phyloP scores from a whole-genome alignment of 2,888 invertebrate genomes.

The Melinaea marsaeus region DNA sequence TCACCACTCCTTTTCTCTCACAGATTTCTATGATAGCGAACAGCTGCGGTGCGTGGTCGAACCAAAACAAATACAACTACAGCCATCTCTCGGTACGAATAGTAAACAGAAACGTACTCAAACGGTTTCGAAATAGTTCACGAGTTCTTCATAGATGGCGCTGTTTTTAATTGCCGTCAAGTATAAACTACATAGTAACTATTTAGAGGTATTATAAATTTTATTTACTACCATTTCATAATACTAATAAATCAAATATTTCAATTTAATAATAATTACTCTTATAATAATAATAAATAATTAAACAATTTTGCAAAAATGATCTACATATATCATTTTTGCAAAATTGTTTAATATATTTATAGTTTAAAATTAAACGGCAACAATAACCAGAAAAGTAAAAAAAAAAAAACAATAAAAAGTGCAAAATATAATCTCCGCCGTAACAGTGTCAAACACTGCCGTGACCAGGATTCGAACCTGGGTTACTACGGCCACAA shows the following conservation, averaged over 20 bases:
- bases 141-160: conserved; percentile 6
- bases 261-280: too few relatives aligned
- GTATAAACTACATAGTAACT: conserved; percentile 1
- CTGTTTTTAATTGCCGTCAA: conserved; percentile 2
- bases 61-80: conserved; percentile 71
- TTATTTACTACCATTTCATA: too few relatives aligned
- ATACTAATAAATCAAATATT: too few relatives aligned
- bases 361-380: neutral
- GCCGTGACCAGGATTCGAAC: conserved; percentile 82
- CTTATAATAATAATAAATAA: too few relatives aligned
- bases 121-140: neutral
- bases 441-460: conserved; percentile 57
- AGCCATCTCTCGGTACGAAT: conserved; percentile 49
- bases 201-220: neutral
- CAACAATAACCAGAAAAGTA: neutral
- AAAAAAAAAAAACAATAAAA: conserved; percentile 18
- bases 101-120: neutral
- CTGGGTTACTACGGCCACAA: conserved; percentile 88
- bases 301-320: too few relatives aligned
- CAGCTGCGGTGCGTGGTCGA: conserved; percentile 72
- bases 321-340: too few relatives aligned
- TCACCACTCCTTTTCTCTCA: conserved; percentile 78
- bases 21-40: conserved; percentile 76
- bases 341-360: neutral
- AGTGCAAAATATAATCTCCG: conserved; percentile 43